Evolutionary conservation across 2,797 vertebrate species (phyloP).

Genomic region (Eulemur albifrons): DNA sequence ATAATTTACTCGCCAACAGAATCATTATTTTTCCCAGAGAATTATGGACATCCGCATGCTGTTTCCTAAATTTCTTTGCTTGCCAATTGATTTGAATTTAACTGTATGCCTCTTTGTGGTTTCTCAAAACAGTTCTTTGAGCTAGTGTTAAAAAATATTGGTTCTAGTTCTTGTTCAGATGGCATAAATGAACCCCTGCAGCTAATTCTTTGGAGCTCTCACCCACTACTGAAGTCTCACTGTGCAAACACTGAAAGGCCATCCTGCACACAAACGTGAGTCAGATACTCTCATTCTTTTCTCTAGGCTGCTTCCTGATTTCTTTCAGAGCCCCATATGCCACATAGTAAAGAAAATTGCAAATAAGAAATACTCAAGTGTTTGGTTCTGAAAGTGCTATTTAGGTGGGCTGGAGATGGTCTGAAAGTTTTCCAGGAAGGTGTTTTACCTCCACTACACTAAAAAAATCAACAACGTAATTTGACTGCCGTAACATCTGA

Average conservation of each 20-base stretch:
- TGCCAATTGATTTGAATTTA: conserved; percentile 47
- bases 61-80: conserved; percentile 52
- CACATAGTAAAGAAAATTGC: neutral
- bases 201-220: neutral
- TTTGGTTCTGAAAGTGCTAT: neutral
- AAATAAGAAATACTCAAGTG: neutral
- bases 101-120: conserved; percentile 30
- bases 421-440: conserved; percentile 26
- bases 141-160: conserved; percentile 2
- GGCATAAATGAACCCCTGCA: neutral
- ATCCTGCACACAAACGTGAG: neutral
- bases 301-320: neutral
- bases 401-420: neutral
- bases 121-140: conserved; percentile 55
- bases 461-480: neutral
- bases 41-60: neutral
- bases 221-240: neutral
- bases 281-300: conserved; percentile 12
- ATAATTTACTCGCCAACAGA: conserved; percentile 11
- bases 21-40: conserved; percentile 42
- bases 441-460: neutral
- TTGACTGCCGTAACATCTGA: neutral
- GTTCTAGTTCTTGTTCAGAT: conserved; percentile 46
- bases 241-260: neutral
- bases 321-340: neutral